phyloP scores from a whole-genome alignment of 2,888 invertebrate genomes.

The Sturmia bella region DNA sequence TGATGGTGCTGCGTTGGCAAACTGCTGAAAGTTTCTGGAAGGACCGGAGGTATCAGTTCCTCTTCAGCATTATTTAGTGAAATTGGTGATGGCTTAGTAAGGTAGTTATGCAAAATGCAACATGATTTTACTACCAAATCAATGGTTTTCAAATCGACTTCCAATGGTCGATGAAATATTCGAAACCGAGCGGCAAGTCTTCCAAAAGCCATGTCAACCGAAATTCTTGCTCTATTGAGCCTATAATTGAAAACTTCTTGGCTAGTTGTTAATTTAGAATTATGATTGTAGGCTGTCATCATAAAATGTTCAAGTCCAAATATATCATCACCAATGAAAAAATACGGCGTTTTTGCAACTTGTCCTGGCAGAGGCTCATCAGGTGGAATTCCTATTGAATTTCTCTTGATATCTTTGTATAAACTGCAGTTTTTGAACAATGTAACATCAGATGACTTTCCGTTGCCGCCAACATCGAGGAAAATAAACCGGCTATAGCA shows the following conservation, averaged over 20 bases:
- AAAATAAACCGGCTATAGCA: constrained; percentile 24
- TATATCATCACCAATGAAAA: constrained; percentile 48
- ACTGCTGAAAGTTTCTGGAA: not conserved
- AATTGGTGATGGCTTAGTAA: not conserved
- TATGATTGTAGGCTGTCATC: constrained; percentile 33
- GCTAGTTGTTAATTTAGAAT: not conserved
- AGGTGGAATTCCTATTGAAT: constrained; percentile 15
- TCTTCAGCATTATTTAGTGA: not conserved
- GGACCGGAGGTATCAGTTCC: not conserved
- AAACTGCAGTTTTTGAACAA: constrained; percentile 8
- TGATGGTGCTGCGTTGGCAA: too few relatives aligned
- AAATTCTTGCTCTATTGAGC: not conserved
- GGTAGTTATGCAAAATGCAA: constrained; percentile 6
- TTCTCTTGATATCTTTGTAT: not conserved
- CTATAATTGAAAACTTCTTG: constrained; percentile 45
- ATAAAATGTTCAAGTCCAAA: constrained; percentile 21
- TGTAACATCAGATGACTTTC: constrained; percentile 8
- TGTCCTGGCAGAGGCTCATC: constrained; percentile 19
- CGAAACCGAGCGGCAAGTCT: constrained; percentile 31
- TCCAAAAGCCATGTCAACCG: constrained; percentile 37
- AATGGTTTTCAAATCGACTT: constrained; percentile 6
- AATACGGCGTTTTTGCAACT: not conserved
- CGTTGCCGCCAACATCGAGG: constrained; percentile 39
- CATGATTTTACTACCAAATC: constrained; percentile 13
- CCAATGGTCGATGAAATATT: constrained; percentile 41